A percentile compares a stretch with the other conserved stretches of the same genome.
Conservation (phyloP, 2,797 vertebrate species). For the Schizopygopsis pylzovi region DNA sequence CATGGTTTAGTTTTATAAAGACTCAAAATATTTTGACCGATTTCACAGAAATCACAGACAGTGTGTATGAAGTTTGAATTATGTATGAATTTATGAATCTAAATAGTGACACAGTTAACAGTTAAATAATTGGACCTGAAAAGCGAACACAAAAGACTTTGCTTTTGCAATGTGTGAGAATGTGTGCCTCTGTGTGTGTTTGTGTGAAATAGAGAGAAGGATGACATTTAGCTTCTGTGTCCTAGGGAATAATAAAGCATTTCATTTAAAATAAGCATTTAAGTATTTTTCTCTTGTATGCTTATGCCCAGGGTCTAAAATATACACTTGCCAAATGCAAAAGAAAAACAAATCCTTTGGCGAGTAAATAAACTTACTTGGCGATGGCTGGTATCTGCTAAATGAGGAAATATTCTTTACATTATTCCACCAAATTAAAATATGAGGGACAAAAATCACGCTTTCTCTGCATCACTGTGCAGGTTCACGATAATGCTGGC, state of each 20-base stretch:
- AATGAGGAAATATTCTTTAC: neutral
- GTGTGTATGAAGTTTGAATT: neutral
- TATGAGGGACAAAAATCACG: neutral
- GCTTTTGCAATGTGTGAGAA: conserved; percentile 14
- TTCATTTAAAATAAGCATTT: conserved; percentile 9
- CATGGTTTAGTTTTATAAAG: neutral
- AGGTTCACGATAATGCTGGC: neutral
- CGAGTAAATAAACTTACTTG: neutral
- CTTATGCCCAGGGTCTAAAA: neutral
- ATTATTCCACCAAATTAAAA: neutral
- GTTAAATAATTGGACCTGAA: conserved; percentile 12
- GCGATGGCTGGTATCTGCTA: neutral
- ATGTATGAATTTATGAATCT: neutral
- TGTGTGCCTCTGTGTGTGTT: conserved; percentile 1
- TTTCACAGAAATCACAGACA: too few species aligned
- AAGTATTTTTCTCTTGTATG: conserved; percentile 1
- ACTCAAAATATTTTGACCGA: neutral
- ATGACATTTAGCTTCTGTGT: conserved; percentile 37
- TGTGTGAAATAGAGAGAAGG: conserved; percentile 3
- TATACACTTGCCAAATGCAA: neutral
- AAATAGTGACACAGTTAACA: neutral
- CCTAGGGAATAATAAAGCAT: neutral
- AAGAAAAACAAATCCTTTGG: neutral
- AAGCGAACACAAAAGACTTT: neutral
- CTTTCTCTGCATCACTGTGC: neutral